A percentile compares a stretch with the other conserved stretches of the same genome.
phyloP scores from a whole-genome alignment of 2,888 invertebrate species.

The Teleiodes luculella region DNA sequence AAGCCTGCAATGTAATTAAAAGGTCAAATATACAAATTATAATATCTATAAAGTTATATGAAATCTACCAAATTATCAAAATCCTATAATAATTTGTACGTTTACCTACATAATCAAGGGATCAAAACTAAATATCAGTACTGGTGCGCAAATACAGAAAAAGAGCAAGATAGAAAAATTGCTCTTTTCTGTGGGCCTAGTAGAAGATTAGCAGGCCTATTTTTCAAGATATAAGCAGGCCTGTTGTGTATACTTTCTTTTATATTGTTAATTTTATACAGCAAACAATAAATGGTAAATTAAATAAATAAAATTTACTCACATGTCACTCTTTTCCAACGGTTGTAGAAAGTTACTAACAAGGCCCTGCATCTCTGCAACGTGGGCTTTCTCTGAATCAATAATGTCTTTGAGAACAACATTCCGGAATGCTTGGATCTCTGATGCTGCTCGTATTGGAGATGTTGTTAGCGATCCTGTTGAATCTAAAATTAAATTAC shows the following conservation, averaged over 20 bases:
- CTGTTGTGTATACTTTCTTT: background rate
- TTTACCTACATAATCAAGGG: no score
- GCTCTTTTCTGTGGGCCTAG: no score
- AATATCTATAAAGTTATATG: no score
- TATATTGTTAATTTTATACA: no score
- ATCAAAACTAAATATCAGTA: no score
- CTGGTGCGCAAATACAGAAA: no score
- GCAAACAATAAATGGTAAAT: background rate
- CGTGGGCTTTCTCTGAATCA: slow-evolving; percentile 95
- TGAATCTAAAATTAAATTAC: no score
- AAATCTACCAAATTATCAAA: no score
- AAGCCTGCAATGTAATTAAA: slow-evolving; percentile 86
- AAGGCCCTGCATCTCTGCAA: slow-evolving; percentile 91
- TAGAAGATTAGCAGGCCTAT: no score
- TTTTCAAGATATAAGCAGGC: background rate
- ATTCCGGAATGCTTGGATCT: slow-evolving; percentile 87
- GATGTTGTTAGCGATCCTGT: slow-evolving; percentile 80
- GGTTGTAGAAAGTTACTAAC: slow-evolving; percentile 92
- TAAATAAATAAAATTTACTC: slow-evolving; percentile 54
- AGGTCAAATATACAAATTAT: background rate
- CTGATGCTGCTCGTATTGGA: slow-evolving; percentile 82
- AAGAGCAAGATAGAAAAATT: no score
- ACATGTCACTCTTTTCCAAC: slow-evolving; percentile 92
- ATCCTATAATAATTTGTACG: no score
- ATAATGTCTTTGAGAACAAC: slow-evolving; percentile 93